phyloP scores from a whole-genome alignment of 2,113 vertebrate genomes.

The Cervus canadensis region DNA sequence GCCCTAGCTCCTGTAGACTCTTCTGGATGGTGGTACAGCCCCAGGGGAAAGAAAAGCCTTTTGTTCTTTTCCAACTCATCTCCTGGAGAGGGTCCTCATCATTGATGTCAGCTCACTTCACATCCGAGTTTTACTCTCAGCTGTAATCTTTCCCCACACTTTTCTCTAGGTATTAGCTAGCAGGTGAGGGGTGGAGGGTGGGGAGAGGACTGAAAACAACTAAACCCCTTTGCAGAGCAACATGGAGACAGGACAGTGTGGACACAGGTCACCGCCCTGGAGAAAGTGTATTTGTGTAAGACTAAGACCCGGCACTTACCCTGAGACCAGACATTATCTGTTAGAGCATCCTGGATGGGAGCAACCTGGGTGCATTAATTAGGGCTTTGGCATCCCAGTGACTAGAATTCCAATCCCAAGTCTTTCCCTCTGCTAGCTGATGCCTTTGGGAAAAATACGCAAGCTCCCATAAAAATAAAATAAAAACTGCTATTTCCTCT shows the following conservation, averaged over 20 bases:
- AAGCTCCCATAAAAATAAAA: not conserved
- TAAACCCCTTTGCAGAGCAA: not conserved
- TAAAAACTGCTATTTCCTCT: not conserved
- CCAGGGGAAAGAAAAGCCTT: not conserved
- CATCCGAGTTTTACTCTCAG: not conserved
- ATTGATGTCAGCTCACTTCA: not conserved
- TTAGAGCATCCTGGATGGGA: not conserved
- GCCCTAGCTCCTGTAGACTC: not conserved
- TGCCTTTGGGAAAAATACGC: not conserved
- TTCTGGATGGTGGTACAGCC: not conserved
- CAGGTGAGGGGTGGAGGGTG: not conserved
- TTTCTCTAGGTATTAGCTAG: not conserved
- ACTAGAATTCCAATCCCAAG: not conserved
- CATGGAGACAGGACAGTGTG: not conserved
- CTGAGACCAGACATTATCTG: not conserved
- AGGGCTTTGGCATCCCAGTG: not conserved
- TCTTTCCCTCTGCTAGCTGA: not conserved
- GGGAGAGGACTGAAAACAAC: not conserved
- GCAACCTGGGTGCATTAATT: not conserved
- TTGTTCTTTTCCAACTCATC: not conserved
- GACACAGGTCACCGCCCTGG: fast-evolving
- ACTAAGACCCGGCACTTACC: not conserved
- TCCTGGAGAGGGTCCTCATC: no score
- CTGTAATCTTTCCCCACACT: not conserved
- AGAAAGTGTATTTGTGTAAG: not conserved